Conservation (phyloP, 2,888 invertebrate species). For the Piscicola geometra region DNA sequence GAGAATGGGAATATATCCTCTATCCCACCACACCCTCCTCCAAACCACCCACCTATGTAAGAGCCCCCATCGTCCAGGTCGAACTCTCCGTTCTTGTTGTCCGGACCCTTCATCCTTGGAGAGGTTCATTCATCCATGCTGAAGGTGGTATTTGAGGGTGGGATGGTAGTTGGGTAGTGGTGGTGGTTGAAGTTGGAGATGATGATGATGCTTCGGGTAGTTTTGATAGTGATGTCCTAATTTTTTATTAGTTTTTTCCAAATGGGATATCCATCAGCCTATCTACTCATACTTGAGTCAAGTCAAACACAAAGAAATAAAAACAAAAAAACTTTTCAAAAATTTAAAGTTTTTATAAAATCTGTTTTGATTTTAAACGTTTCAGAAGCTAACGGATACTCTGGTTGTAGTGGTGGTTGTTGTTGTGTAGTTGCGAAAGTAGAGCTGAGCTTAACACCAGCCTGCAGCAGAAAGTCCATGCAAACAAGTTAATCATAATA, state of each 20-base stretch:
- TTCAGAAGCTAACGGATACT: too few relatives aligned
- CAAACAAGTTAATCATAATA: background rate
- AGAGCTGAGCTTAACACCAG: too few relatives aligned
- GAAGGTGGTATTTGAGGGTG: slow-evolving; percentile 92
- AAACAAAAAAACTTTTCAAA: background rate
- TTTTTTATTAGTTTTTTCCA: too few relatives aligned
- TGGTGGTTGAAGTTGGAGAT: slow-evolving; percentile 89
- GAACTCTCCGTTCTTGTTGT: slow-evolving; percentile 79
- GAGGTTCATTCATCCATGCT: slow-evolving; percentile 67
- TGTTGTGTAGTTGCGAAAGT: too few relatives aligned
- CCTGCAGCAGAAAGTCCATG: background rate
- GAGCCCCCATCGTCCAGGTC: slow-evolving; percentile 99
- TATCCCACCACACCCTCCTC: too few relatives aligned
- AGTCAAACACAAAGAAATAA: background rate
- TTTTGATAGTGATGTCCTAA: too few relatives aligned
- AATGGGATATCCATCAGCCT: too few relatives aligned
- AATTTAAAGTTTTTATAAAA: background rate
- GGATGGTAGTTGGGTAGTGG: slow-evolving; percentile 54
- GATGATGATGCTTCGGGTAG: slow-evolving; percentile 68
- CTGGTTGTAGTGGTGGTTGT: too few relatives aligned
- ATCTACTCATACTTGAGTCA: too few relatives aligned
- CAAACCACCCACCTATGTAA: slow-evolving; percentile 74
- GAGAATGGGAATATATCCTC: too few relatives aligned
- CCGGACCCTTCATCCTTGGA: background rate
- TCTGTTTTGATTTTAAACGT: background rate